Base-by-base conservation (phyloP, 1,140 invertebrate species). In the Trichomalopsis sarcophagae region DNA sequence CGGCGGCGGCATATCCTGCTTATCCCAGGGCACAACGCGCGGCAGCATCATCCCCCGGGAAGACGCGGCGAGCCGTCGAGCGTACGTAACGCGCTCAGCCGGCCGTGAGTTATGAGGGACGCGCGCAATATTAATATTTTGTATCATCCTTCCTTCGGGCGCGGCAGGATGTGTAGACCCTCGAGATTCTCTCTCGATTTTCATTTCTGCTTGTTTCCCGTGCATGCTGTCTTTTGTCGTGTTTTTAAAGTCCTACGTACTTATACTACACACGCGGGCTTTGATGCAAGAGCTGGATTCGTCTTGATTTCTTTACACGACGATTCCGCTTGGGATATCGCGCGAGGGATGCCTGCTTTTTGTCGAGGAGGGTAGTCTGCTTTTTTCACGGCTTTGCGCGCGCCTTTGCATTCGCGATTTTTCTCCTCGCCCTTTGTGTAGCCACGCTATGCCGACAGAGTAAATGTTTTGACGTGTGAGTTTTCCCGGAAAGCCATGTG, bases 121-220 rank as follows among this genome's bases (percentile, higher is more conserved):
- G 68, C 89, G 92, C 89, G 92, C 90, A 88, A 93, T 93, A 93
- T 93, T 93, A 93, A 93, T 93, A 93, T 93, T 93, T 93, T 92
- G 93, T 93, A 93, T 93, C 93, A 93, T 93, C 92, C 91, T 93
- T 88, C 83, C 89, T 88, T 86, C 86, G 87, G 87, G 88, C 77
- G 50, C 68, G 75, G 44, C 77, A 84, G 81, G 88, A 89, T 89
- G 88, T 86, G 88, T 85, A 86, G 47, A 62, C 55, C n/a, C 74
- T 44, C 82, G 47, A 66, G 47, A n/a, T 71, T 33, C 55, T 66
- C 75, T 33, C 75, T 77, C 62, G n/a, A 62, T 44, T 73, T 44
- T 47, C 33, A 76, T 78, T 50, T 71, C 68, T 73, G 50, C 73
- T 2, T 40, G 82, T 62, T 75, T 75, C 40, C 33, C 71, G 68